Percentiles rank a stretch among this genome's conserved stretches.
These are phyloP conservation scores for Coracopsis vasa DNA, from an alignment of 2,113 vertebrate genomes.

Conservation along the genomic window DNA sequence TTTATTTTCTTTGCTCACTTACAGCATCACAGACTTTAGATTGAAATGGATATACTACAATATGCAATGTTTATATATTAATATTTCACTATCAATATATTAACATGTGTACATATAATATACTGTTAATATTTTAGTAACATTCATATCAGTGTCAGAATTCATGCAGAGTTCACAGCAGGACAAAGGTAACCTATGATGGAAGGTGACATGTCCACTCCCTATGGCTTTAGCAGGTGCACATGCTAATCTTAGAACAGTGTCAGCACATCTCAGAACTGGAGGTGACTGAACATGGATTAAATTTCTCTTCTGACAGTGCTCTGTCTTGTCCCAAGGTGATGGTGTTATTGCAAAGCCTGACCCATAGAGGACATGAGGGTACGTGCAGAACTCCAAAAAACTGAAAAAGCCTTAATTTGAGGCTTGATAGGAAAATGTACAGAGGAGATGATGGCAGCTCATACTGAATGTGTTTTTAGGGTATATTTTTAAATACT, in stretches of 20 bases:
- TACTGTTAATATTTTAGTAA: background rate
- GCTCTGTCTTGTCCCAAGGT: background rate
- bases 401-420: background rate
- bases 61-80: background rate
- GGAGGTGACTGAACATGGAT: background rate
- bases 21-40: background rate
- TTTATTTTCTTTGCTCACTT: background rate
- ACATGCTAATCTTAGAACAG: background rate
- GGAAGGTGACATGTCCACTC: background rate
- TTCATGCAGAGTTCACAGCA: background rate
- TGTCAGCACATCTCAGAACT: background rate
- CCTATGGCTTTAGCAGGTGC: background rate
- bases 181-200: background rate
- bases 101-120: no score
- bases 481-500: background rate
- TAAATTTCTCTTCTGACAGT: background rate
- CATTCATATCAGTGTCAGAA: background rate
- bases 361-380: background rate
- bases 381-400: background rate
- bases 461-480: background rate
- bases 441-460: background rate
- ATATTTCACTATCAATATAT: background rate
- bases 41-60: rapidly evolving
- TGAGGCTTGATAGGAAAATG: background rate
- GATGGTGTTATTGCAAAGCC: background rate